Base-by-base conservation (phyloP, 2,113 vertebrate species). In the Chloroceryle aenea region DNA sequence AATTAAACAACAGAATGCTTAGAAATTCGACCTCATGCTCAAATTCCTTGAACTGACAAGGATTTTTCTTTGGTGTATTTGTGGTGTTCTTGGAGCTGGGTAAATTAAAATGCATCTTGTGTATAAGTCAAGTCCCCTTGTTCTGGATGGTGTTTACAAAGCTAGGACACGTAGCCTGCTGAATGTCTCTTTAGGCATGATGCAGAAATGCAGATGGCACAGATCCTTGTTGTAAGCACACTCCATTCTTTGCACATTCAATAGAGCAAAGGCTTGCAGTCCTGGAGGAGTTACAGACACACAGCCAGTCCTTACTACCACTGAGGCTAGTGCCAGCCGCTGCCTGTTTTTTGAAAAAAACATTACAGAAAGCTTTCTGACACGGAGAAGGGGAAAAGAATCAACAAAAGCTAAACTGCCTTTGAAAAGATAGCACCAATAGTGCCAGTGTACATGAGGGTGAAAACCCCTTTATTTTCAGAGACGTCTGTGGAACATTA, bases 401-500 rank as follows among this genome's bases (percentile, higher is more conserved):
- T 95, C 95, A 83, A 96, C 89, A 94, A 93, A 95, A 91, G 91
- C 93, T 79, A 48, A 90, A 95, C 75, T 88, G 96, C 83, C 63
- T 95, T 96, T 90, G 89, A 80, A 94, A 94, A 93, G 83, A 96
- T 85, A 95, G 89, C 93, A 94, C 93, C 91, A 93, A n/a, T 78
- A 64, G 87, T 90, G 95, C 91, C 94, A 96, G 94, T 79, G 74
- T 96, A 86, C 89, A 94, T 10, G 62, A 76, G 93, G 93, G 93
- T 97, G 94, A 97, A 97, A 97, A 45, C 62, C 77, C 87, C 73
- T 87, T 96, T 97, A 89, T 97, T 96, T 96, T 84, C 73, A 85
- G 80, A 93, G 79, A 12, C 30, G 78, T 93, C 72, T 89, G 0
- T 81, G 94, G 61, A 87, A 38, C 36, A 16, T 66, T 71, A 74